Evolutionary conservation across 2,888 invertebrate genomes (phyloP).

Genomic region (Timema podura): DNA sequence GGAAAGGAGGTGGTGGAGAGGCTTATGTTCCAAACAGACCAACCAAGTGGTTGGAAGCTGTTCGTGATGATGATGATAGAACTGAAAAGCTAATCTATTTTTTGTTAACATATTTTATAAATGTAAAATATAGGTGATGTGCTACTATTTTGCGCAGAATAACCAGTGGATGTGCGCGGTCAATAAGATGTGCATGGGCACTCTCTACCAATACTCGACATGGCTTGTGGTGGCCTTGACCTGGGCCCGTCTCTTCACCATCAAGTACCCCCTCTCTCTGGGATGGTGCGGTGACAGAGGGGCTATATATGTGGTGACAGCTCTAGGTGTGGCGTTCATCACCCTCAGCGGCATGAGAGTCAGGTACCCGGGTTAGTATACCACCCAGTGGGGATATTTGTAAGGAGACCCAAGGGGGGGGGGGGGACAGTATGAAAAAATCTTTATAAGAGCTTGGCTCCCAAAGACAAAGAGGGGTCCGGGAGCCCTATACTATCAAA

Average conservation of each 20-base stretch:
- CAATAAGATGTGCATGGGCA: conserved; percentile 36
- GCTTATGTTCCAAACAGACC: too few relatives aligned
- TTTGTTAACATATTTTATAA: neutral
- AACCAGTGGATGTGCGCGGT: conserved; percentile 35
- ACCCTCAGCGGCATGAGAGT: neutral
- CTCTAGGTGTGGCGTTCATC: conserved; percentile 2
- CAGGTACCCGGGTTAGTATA: conserved; percentile 10
- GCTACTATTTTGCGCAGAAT: conserved; percentile 25
- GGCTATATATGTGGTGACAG: neutral
- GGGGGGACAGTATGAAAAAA: too few relatives aligned
- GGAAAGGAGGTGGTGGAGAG: too few relatives aligned
- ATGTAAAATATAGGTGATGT: conserved; percentile 14
- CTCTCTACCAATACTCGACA: conserved; percentile 36
- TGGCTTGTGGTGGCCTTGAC: conserved; percentile 45
- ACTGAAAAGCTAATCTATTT: too few relatives aligned
- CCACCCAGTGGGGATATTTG: neutral
- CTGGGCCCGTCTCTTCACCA: conserved; percentile 35
- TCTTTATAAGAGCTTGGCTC: too few relatives aligned
- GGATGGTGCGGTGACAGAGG: conserved; percentile 4
- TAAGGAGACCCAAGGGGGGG: too few relatives aligned
- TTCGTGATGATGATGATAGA: too few relatives aligned
- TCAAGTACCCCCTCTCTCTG: conserved; percentile 3
- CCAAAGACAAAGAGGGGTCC: too few relatives aligned
- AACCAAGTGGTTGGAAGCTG: too few relatives aligned
- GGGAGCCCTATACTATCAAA: too few relatives aligned